Percentiles rank a stretch among this genome's conserved stretches.
phyloP scores from a whole-genome alignment of 2,888 invertebrate genomes.

The Holacanthella duospinosa region DNA sequence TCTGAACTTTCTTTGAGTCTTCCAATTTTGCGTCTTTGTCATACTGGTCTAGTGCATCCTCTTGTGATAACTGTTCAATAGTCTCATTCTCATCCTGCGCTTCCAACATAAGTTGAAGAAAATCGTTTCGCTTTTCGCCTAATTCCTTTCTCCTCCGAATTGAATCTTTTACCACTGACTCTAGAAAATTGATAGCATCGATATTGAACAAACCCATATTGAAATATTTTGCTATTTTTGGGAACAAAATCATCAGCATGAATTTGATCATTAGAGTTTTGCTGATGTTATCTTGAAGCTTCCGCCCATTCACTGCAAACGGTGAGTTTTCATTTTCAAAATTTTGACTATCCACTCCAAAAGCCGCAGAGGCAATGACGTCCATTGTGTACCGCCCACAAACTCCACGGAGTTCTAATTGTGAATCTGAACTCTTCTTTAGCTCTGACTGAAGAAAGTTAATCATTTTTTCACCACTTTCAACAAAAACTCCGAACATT shows the following conservation, averaged over 20 bases:
- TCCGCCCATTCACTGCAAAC: slow-evolving; percentile 38
- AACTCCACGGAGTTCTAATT: slow-evolving; percentile 21
- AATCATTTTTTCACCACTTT: slow-evolving; percentile 16
- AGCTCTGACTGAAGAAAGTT: slow-evolving; percentile 16
- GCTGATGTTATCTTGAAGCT: slow-evolving; percentile 14
- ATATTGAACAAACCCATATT: neutral
- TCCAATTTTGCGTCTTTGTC: neutral
- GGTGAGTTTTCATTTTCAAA: slow-evolving; percentile 41
- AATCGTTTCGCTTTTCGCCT: slow-evolving; percentile 11
- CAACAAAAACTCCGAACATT: slow-evolving; percentile 30
- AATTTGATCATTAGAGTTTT: neutral
- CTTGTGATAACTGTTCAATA: neutral
- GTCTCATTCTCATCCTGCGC: neutral
- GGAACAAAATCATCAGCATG: neutral
- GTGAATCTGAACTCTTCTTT: slow-evolving; percentile 11
- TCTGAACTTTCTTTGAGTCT: neutral
- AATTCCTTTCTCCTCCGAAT: neutral
- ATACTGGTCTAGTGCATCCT: slow-evolving; percentile 3
- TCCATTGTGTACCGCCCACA: slow-evolving; percentile 36
- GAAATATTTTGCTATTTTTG: neutral
- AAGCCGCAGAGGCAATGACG: slow-evolving; percentile 42
- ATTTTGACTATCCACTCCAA: slow-evolving; percentile 42
- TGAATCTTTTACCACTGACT: neutral
- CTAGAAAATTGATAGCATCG: slow-evolving; percentile 4
- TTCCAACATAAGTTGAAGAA: slow-evolving; percentile 14